These are phyloP conservation scores for Cynaeus angustus DNA, from an alignment of 2,888 invertebrate species.

Conservation along the genomic window DNA sequence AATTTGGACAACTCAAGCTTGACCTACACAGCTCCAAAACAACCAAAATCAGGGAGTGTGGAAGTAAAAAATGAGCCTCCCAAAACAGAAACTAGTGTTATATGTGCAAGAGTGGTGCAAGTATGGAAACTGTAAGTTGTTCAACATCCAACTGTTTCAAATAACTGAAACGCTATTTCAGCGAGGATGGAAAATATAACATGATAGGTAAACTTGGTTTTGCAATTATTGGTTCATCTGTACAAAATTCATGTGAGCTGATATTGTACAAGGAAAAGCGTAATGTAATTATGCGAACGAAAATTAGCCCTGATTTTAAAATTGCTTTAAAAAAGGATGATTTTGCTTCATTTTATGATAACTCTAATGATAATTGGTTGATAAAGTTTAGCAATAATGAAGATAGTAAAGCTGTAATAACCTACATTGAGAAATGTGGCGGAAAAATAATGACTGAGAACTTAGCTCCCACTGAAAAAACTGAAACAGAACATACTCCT, in stretches of 20 bases:
- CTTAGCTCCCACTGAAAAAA: conserved; percentile 9
- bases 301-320: conserved; percentile 56
- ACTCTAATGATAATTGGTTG: conserved; percentile 63
- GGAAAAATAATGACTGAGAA: conserved; percentile 17
- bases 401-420: conserved; percentile 60
- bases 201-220: conserved; percentile 70
- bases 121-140: conserved; percentile 63
- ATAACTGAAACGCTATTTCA: conserved; percentile 47
- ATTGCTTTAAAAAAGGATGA: conserved; percentile 61
- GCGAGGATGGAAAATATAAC: conserved; percentile 63
- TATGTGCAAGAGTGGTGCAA: conserved; percentile 61
- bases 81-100: conserved; percentile 56
- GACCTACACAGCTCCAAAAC: conserved; percentile 64
- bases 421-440: conserved; percentile 54
- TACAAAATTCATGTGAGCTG: conserved; percentile 62
- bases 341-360: conserved; percentile 65
- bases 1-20: conserved; percentile 53
- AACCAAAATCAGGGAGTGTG: conserved; percentile 56
- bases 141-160: not conserved
- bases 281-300: conserved; percentile 63
- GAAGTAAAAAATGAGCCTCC: conserved; percentile 24
- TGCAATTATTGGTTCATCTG: conserved; percentile 69
- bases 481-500: not conserved
- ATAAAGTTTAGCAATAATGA: conserved; percentile 62
- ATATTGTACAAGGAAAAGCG: conserved; percentile 68